phyloP scores from a whole-genome alignment of 2,113 vertebrate species.

The Cryptotis parvus region DNA sequence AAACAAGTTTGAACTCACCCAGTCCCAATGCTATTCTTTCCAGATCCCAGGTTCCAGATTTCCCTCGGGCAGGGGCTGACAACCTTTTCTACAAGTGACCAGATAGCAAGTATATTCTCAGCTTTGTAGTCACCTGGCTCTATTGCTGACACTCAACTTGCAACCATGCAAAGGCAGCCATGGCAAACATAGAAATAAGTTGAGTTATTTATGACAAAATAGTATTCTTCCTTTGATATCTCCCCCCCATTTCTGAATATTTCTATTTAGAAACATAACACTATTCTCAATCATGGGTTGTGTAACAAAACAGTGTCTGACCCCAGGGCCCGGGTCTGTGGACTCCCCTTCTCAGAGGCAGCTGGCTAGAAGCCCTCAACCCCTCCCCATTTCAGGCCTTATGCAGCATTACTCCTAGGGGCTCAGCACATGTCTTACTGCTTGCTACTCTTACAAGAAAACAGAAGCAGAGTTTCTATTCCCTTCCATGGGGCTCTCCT shows the following conservation, averaged over 20 bases:
- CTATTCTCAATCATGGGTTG: not conserved
- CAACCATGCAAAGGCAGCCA: not conserved
- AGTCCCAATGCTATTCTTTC: not conserved
- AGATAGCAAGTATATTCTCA: not conserved
- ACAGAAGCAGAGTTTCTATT: slow-evolving; percentile 52
- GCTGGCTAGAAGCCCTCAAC: not conserved
- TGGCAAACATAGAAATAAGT: not conserved
- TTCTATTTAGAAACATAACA: slow-evolving; percentile 27
- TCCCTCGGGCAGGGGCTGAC: not conserved
- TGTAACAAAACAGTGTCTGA: not conserved
- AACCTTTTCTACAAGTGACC: not conserved
- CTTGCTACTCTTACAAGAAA: slow-evolving; percentile 35
- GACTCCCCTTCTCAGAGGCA: not conserved
- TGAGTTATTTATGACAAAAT: slow-evolving; percentile 28
- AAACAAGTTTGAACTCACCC: not conserved
- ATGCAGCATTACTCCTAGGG: slow-evolving; percentile 38
- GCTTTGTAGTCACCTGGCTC: not conserved
- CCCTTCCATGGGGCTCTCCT: not conserved
- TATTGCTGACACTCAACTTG: not conserved
- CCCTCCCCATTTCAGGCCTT: not conserved
- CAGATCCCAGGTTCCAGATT: slow-evolving; percentile 31
- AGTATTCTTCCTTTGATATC: slow-evolving; percentile 25
- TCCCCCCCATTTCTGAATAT: too few relatives aligned
- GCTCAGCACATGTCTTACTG: slow-evolving; percentile 37
- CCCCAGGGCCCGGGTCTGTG: not conserved